These are phyloP conservation scores for Melanostigma gelatinosum DNA, from an alignment of 2,113 vertebrate species.

Conservation along the genomic window DNA sequence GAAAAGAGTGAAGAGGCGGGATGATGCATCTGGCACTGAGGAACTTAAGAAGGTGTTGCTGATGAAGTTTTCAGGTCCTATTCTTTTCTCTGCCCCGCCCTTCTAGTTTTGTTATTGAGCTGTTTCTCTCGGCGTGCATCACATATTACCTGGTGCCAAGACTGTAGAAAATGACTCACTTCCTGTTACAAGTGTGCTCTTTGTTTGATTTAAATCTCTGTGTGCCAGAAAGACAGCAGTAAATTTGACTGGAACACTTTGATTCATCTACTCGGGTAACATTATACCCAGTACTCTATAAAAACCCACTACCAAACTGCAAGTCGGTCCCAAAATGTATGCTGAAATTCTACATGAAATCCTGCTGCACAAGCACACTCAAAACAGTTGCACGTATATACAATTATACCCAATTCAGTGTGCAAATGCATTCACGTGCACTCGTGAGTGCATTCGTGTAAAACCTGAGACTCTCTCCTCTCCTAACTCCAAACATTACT, in stretches of 20 bases:
- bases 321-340: slow-evolving; percentile 36
- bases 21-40: slow-evolving; percentile 32
- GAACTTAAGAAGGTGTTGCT: slow-evolving; percentile 33
- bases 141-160: slow-evolving; percentile 49
- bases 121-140: slow-evolving; percentile 39
- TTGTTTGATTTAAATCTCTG: slow-evolving; percentile 53
- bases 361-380: slow-evolving; percentile 23
- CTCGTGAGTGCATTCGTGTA: slow-evolving; percentile 7
- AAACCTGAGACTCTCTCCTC: slow-evolving; percentile 37
- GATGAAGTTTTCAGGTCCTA: slow-evolving; percentile 30
- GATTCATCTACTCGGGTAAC: slow-evolving; percentile 39
- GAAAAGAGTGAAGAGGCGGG: slow-evolving; percentile 1
- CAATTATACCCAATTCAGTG: slow-evolving; percentile 44
- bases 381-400: slow-evolving; percentile 34
- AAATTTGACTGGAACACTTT: slow-evolving; percentile 38
- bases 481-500: slow-evolving; percentile 54
- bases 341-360: slow-evolving; percentile 55
- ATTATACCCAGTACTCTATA: slow-evolving; percentile 28
- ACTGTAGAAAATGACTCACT: slow-evolving; percentile 65
- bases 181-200: slow-evolving; percentile 50
- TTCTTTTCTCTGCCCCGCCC: slow-evolving; percentile 31
- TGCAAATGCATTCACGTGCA: slow-evolving; percentile 32
- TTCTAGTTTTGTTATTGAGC: slow-evolving; percentile 13
- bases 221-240: slow-evolving; percentile 32
- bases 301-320: slow-evolving; percentile 7